Evolutionary conservation across 2,797 vertebrate species (phyloP).

Genomic region (Calcarius lapponicus): DNA sequence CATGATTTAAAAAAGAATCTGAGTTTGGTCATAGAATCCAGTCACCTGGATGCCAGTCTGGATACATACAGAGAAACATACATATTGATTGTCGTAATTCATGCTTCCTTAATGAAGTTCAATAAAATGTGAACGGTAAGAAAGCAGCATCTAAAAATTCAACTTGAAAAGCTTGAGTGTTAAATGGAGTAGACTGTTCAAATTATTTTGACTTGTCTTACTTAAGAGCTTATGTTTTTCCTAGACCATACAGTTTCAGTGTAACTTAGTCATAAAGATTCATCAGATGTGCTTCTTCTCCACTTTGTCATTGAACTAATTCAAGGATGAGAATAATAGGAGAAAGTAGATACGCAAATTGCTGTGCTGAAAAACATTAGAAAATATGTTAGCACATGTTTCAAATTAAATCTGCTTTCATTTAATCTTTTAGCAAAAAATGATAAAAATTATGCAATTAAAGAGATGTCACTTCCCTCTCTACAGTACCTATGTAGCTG

Average conservation of each 20-base stretch:
- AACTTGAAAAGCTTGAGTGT: neutral
- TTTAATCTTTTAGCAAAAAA: neutral
- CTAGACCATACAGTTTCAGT: neutral
- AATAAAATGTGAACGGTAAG: slow-evolving; percentile 82
- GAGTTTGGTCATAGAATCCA: slow-evolving; percentile 33
- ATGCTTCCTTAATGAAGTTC: slow-evolving; percentile 83
- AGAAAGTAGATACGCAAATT: neutral
- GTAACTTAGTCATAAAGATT: neutral
- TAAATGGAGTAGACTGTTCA: neutral
- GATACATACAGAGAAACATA: slow-evolving; percentile 75
- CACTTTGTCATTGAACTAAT: neutral
- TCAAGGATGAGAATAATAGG: neutral
- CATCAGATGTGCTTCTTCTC: neutral
- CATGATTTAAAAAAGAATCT: slow-evolving; percentile 29
- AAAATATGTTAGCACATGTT: neutral
- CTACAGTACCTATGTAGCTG: neutral
- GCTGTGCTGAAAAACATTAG: neutral
- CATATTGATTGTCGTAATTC: slow-evolving; percentile 75
- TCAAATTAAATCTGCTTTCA: neutral
- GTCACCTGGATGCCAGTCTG: slow-evolving; percentile 45
- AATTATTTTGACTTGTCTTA: neutral
- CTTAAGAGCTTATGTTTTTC: neutral
- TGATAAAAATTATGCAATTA: neutral
- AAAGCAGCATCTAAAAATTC: slow-evolving; percentile 53
- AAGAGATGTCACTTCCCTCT: neutral